Evolutionary conservation across 2,797 vertebrate species (phyloP).

Genomic region (Helostoma temminkii): DNA sequence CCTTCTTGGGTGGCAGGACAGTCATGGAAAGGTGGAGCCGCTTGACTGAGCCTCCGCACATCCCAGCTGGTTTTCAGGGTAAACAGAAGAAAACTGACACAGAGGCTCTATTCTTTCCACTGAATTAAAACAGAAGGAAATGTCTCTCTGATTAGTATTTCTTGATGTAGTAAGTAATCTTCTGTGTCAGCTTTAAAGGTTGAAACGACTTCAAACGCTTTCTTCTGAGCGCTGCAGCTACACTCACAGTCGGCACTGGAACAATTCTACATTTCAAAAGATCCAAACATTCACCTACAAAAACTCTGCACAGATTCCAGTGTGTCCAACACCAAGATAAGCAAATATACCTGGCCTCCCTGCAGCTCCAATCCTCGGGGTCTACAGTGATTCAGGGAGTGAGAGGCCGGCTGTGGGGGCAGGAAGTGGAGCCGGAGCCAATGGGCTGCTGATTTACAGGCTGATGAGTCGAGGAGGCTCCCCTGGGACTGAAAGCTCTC

Average conservation of each 20-base stretch:
- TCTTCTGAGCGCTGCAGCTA: conserved; percentile 14
- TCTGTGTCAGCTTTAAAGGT: no score
- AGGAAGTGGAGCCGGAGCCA: conserved; percentile 41
- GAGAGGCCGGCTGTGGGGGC: conserved; percentile 37
- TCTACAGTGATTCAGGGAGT: conserved; percentile 38
- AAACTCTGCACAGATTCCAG: conserved; percentile 24
- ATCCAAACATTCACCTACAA: conserved; percentile 9
- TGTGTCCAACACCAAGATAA: conserved; percentile 30
- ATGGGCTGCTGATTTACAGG: conserved; percentile 63
- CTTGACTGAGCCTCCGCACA: background rate
- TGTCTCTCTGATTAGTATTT: conserved; percentile 47
- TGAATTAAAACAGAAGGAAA: conserved; percentile 30
- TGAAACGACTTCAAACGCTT: conserved; percentile 43
- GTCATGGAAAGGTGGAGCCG: background rate
- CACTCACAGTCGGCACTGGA: conserved; percentile 31
- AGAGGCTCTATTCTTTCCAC: conserved; percentile 11
- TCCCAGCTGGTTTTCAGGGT: no score
- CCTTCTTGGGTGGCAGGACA: background rate
- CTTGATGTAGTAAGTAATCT: conserved; percentile 24
- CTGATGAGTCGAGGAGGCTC: conserved; percentile 61
- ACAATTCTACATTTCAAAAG: conserved; percentile 34
- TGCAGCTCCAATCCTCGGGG: background rate
- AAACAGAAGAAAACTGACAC: no score
- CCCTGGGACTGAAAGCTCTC: conserved; percentile 41
- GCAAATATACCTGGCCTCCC: conserved; percentile 38